Conservation (phyloP, 2,797 vertebrate species). For the Micropoecilia bifurca region DNA sequence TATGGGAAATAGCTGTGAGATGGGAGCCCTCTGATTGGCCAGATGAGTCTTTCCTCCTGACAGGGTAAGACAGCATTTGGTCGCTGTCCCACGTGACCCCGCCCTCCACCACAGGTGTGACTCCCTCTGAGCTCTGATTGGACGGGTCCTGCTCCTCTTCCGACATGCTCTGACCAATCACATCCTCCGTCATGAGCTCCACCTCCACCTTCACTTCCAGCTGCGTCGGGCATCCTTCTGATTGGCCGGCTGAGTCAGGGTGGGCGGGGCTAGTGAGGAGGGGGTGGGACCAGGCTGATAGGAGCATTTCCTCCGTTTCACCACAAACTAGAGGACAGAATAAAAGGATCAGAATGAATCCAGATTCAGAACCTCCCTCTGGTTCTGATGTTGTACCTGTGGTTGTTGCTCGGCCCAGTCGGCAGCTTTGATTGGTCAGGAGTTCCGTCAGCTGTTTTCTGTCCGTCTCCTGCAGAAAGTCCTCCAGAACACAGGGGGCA, state of each 20-base stretch:
- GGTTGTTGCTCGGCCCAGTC: constrained; percentile 8
- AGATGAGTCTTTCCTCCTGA: constrained; percentile 44
- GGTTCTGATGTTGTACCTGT: constrained; percentile 37
- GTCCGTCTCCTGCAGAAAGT: constrained; percentile 48
- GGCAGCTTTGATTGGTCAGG: constrained; percentile 59
- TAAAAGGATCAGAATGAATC: background rate
- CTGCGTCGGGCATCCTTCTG: constrained; percentile 9
- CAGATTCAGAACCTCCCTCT: background rate
- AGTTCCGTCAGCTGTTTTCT: constrained; percentile 50
- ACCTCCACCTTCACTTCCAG: constrained; percentile 59
- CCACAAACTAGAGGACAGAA: constrained; percentile 32
- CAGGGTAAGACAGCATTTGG: constrained; percentile 3
- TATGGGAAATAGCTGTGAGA: constrained; percentile 55
- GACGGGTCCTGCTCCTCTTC: constrained; percentile 15
- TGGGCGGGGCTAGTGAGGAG: constrained; percentile 41
- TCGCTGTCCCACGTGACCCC: constrained; percentile 44
- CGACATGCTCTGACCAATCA: constrained; percentile 1
- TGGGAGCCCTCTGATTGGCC: constrained; percentile 46
- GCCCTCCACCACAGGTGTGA: constrained; percentile 12
- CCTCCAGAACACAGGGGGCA: constrained; percentile 49
- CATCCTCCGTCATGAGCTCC: constrained; percentile 39
- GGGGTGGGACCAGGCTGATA: constrained; percentile 63
- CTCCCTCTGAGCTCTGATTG: constrained; percentile 16
- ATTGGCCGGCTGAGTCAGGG: constrained; percentile 23
- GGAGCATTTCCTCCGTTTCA: constrained; percentile 52